Evolutionary conservation across 37 sponge, comb jelly and placozoan species (phyloP), one percentile per base, ranked within the genome.

Genomic region (Cliona cf. orientalis): DNA sequence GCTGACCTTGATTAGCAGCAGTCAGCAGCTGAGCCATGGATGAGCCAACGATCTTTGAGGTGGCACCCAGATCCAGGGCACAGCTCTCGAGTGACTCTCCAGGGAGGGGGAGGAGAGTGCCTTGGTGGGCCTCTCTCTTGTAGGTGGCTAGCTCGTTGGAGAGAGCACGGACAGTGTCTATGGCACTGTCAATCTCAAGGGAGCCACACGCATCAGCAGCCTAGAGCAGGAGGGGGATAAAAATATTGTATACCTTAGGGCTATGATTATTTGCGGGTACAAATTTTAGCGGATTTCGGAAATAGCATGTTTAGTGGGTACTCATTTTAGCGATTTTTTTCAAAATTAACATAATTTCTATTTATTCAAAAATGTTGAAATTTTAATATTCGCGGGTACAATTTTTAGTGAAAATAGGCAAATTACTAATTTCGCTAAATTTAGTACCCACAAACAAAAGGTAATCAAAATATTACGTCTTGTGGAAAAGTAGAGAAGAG

Each of bases 1-100:
- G 23, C 42, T 0, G 23, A 74, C 87, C 93, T 79, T 99, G 99
- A 65, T 92, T 90, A 38, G 97, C 97, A 46, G 99, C 97, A 34
- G 97, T 99, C 33, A 97, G 86, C 17, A 99, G 84, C 77, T 99
- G 99, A 19, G 97, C 99, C 97, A 99, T 99, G 63, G 95, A 90
- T 25, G 95, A 91, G n/a, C 99, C 99, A 3, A 99, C 95, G 5
- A 89, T 89, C 78, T 94, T 99, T 41, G 84, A 84, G 32, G 95
- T 95, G 19, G 95, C 93, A 1, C 95, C 97, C 59, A 97, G 83
- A 80, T 97, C 95, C 57, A 92, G 78, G 14, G 99, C 94, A 89
- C 95, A 91, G 60, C 74, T 92, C 88, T 87, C 85, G 19, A 93
- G 80, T 14, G 87, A 83, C 71, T 93, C 91, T 53, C 94, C 94